Evolutionary conservation across 2,888 invertebrate genomes (phyloP).

Genomic region (Fragum whitleyi): DNA sequence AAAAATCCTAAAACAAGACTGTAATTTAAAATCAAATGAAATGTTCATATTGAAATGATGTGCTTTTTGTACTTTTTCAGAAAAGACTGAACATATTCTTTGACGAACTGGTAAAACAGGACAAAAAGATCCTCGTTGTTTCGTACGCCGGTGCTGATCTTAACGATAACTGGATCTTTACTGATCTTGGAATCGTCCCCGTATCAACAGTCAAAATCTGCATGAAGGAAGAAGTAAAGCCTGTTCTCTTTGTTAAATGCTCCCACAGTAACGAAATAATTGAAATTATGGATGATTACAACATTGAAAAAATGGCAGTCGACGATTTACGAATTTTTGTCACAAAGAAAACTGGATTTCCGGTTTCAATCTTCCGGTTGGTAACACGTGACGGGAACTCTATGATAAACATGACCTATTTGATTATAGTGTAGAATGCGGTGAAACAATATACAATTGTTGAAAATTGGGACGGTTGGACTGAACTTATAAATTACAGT

Average conservation of each 20-base stretch:
- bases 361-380: constrained; percentile 83
- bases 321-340: constrained; percentile 80
- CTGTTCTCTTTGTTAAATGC: constrained; percentile 80
- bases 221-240: constrained; percentile 82
- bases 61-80: too few species aligned
- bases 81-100: constrained; percentile 74
- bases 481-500: constrained; percentile 81
- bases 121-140: constrained; percentile 79
- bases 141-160: constrained; percentile 82
- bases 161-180: constrained; percentile 81
- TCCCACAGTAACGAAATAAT: constrained; percentile 77
- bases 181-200: constrained; percentile 82
- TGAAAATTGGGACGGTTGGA: constrained; percentile 85
- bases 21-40: too few species aligned
- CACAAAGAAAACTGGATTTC: constrained; percentile 82
- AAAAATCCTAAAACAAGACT: too few species aligned
- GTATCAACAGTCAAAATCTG: constrained; percentile 81
- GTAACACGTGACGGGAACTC: constrained; percentile 78
- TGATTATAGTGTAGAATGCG: constrained; percentile 79
- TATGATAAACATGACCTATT: constrained; percentile 82
- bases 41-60: too few species aligned
- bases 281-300: constrained; percentile 76
- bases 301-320: constrained; percentile 74
- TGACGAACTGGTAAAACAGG: constrained; percentile 77
- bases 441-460: constrained; percentile 78